These are phyloP conservation scores for Odontamblyopus rebecca DNA, from an alignment of 2,797 vertebrate genomes.

Conservation along the genomic window DNA sequence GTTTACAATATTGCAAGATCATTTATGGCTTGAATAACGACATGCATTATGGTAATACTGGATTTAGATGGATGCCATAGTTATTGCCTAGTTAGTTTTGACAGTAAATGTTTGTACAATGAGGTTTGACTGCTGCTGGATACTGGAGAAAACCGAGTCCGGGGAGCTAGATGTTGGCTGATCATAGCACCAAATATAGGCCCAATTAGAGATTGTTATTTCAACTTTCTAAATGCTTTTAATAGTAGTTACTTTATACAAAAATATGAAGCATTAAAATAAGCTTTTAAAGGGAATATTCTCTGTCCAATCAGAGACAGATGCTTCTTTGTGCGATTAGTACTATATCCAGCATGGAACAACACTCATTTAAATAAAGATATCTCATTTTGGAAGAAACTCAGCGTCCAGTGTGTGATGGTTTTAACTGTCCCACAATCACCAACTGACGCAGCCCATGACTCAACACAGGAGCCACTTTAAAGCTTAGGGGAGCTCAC, in stretches of 20 bases:
- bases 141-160: slow-evolving; percentile 36
- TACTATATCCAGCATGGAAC: slow-evolving; percentile 11
- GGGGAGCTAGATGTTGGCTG: slow-evolving; percentile 1
- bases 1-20: slow-evolving; percentile 20
- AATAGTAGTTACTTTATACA: slow-evolving; percentile 19
- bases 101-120: slow-evolving; percentile 24
- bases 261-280: slow-evolving; percentile 10
- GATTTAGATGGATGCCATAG: slow-evolving; percentile 16
- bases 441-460: background rate
- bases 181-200: slow-evolving; percentile 6
- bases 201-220: background rate
- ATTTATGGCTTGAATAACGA: slow-evolving; percentile 22
- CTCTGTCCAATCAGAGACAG: slow-evolving; percentile 16
- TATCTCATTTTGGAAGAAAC: slow-evolving; percentile 50
- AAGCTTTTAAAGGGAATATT: slow-evolving; percentile 24
- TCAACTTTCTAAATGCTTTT: slow-evolving; percentile 17
- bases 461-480: slow-evolving; percentile 15
- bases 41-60: slow-evolving; percentile 13
- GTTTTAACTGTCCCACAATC: slow-evolving; percentile 43
- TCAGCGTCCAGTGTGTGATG: slow-evolving; percentile 40
- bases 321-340: slow-evolving; percentile 26
- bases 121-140: slow-evolving; percentile 46
- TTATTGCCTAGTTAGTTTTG: slow-evolving; percentile 55
- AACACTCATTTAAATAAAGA: slow-evolving; percentile 41
- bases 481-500: slow-evolving; percentile 38